phyloP scores from a whole-genome alignment of 2,888 invertebrate genomes.

The Odontocerum albicorne region DNA sequence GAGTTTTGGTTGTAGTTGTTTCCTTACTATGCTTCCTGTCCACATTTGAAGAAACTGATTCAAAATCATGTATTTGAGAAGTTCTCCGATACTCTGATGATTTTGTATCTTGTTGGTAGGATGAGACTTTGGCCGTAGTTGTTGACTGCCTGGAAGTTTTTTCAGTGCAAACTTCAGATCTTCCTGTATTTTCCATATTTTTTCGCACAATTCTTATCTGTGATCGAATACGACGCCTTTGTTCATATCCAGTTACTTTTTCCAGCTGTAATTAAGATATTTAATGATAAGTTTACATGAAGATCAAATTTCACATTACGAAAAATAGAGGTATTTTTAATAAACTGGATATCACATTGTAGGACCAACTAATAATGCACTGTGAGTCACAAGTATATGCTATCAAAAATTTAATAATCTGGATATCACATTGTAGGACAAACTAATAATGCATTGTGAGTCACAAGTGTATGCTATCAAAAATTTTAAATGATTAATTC shows the following conservation, averaged over 20 bases:
- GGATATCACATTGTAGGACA: too few species aligned
- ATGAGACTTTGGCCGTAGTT: constrained; percentile 17
- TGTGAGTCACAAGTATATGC: too few species aligned
- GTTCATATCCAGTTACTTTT: constrained; percentile 75
- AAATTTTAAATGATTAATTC: too few species aligned
- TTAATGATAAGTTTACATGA: constrained; percentile 4
- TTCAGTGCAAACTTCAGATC: constrained; percentile 14
- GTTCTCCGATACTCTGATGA: constrained; percentile 19
- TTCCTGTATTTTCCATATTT: constrained; percentile 49
- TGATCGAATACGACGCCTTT: constrained; percentile 73
- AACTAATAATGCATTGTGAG: too few species aligned
- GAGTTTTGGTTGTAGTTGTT: constrained; percentile 4
- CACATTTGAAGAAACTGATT: neutral
- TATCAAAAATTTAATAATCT: too few species aligned
- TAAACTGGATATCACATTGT: too few species aligned
- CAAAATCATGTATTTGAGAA: constrained; percentile 9
- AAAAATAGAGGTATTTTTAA: neutral
- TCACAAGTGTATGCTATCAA: too few species aligned
- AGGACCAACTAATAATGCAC: too few species aligned
- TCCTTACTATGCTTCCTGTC: constrained; percentile 8
- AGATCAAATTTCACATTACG: neutral
- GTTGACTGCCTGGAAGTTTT: constrained; percentile 38
- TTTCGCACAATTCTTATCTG: constrained; percentile 76
- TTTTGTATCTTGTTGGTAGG: constrained; percentile 30
- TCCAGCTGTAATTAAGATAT: constrained; percentile 61